Evolutionary conservation across 64 coral and sea anemone genomes (phyloP).

Genomic region (Acropora yongei): DNA sequence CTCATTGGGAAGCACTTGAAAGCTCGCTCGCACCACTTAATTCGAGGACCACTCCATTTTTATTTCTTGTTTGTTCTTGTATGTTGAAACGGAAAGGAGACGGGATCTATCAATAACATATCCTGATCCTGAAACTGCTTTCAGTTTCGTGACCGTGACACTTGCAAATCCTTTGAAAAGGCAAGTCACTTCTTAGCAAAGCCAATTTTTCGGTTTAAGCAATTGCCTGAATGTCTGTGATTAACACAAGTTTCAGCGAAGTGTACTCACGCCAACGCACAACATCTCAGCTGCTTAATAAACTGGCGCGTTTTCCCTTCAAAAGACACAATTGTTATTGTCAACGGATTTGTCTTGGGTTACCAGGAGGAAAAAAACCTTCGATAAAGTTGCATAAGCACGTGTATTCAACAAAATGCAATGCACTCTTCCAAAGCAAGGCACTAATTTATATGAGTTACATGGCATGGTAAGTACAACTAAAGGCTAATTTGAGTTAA

Average conservation of each 20-base stretch:
- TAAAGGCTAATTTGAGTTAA: too few relatives aligned
- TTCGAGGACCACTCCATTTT: conserved; percentile 8
- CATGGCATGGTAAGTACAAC: too few relatives aligned
- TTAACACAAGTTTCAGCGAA: too few relatives aligned
- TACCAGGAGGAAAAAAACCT: not conserved
- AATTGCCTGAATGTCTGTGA: not conserved
- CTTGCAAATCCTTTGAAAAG: not conserved
- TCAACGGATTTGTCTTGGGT: not conserved
- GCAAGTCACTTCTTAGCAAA: not conserved
- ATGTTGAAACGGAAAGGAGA: conserved; percentile 7
- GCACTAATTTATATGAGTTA: not conserved
- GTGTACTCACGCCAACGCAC: not conserved
- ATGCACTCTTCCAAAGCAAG: not conserved
- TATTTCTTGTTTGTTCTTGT: not conserved
- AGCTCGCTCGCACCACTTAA: not conserved
- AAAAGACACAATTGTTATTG: not conserved
- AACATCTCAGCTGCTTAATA: not conserved
- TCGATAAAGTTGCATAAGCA: not conserved
- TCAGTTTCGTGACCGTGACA: not conserved
- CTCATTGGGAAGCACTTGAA: not conserved
- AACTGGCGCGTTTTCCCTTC: not conserved
- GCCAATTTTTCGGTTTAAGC: not conserved
- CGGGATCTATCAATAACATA: conserved; percentile 28
- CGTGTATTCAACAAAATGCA: not conserved
- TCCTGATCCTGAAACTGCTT: not conserved